Evolutionary conservation across 2,797 vertebrate genomes (phyloP).

Genomic region (Argya squamiceps): DNA sequence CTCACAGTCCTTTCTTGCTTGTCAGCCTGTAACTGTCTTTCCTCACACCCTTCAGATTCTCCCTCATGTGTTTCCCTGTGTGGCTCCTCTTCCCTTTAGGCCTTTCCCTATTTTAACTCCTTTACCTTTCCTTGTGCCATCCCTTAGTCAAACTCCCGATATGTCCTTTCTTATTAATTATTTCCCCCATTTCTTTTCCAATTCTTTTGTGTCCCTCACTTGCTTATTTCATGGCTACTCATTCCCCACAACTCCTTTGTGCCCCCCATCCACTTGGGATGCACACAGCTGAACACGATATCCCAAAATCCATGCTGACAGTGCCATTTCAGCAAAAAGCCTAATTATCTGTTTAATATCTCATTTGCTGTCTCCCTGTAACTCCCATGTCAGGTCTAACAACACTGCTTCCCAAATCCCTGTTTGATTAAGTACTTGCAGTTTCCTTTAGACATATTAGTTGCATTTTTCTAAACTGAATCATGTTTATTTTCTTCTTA

Average conservation of each 20-base stretch:
- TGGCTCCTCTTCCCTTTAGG: background rate
- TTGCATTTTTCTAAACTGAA: conserved; percentile 56
- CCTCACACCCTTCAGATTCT: background rate
- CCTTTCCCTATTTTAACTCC: background rate
- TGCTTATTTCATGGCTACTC: background rate
- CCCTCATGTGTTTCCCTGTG: background rate
- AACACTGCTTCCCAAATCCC: background rate
- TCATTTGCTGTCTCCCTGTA: background rate
- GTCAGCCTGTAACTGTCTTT: background rate
- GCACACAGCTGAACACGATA: background rate
- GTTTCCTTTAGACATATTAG: conserved; percentile 39
- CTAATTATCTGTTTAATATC: background rate
- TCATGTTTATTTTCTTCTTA: conserved; percentile 62
- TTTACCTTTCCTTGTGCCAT: background rate
- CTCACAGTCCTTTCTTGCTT: background rate
- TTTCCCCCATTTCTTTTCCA: background rate
- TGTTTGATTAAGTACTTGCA: conserved; percentile 7
- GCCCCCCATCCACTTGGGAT: background rate
- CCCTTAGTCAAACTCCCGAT: background rate
- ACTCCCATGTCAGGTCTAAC: background rate
- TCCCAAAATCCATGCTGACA: background rate
- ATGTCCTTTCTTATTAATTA: background rate
- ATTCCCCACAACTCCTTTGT: background rate
- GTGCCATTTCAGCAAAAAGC: background rate
- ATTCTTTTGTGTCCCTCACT: background rate